These are phyloP conservation scores for Dasysyrphus albostriatus DNA, from an alignment of 2,888 invertebrate genomes.

Conservation along the genomic window DNA sequence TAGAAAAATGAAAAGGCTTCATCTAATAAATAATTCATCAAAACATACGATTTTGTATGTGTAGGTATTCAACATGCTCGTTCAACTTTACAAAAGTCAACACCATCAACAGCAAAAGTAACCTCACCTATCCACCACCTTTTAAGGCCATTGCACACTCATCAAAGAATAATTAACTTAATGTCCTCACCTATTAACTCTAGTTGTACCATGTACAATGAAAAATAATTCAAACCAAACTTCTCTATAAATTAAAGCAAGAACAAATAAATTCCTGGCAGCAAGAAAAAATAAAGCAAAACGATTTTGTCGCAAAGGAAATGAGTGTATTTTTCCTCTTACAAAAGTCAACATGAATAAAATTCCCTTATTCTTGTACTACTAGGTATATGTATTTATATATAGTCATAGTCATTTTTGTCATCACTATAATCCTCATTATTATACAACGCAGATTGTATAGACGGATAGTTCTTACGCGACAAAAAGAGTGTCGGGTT, in stretches of 20 bases:
- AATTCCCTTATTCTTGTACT: constrained; percentile 7
- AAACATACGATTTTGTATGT: background rate
- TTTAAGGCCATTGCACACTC: background rate
- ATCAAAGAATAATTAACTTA: constrained; percentile 19
- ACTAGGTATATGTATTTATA: too few species aligned
- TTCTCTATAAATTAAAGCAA: constrained; percentile 14
- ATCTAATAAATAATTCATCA: background rate
- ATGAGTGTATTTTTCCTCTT: constrained; percentile 3
- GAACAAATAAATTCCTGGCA: constrained; percentile 29
- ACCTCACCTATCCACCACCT: background rate
- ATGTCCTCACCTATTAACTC: constrained; percentile 12
- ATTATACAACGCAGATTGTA: background rate
- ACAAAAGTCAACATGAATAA: constrained; percentile 18
- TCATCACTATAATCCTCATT: constrained; percentile 27
- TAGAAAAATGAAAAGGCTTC: background rate
- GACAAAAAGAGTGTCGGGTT: constrained; percentile 10
- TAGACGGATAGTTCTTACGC: background rate
- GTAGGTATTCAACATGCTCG: background rate
- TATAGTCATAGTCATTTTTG: background rate
- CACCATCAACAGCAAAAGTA: background rate
- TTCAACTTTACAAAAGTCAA: background rate
- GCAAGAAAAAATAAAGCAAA: constrained; percentile 15
- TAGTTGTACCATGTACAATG: background rate
- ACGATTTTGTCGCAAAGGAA: constrained; percentile 19
- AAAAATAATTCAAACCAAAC: constrained; percentile 3